Evolutionary conservation across 2,113 vertebrate species (phyloP).

Genomic region (Trichechus manatus): DNA sequence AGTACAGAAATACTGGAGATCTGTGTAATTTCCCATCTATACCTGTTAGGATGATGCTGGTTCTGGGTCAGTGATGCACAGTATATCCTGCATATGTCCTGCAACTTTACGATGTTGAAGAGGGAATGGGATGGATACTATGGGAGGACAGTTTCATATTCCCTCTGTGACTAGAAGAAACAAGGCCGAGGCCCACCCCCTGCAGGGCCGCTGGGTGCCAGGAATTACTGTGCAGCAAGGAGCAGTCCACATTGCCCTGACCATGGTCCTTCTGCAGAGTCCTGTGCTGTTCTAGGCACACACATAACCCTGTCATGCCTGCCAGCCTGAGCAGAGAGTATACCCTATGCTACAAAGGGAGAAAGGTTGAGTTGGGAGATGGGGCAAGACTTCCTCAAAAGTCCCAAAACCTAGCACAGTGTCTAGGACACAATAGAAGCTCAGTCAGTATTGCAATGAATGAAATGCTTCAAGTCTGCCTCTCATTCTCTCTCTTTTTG

Average conservation of each 20-base stretch:
- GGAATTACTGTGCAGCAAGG: not conserved
- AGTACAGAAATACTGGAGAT: not conserved
- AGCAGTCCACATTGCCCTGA: not conserved
- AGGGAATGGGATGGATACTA: not conserved
- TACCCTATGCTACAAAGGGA: not conserved
- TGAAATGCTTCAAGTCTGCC: not conserved
- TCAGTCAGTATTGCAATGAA: not conserved
- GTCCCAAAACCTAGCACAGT: not conserved
- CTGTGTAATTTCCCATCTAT: not conserved
- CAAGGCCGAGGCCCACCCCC: not conserved
- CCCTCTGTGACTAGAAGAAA: not conserved
- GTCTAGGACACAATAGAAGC: not conserved
- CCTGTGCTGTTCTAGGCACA: accelerated
- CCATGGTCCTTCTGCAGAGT: not conserved
- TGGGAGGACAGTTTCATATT: too few species aligned
- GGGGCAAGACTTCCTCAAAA: not conserved
- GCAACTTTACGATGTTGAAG: not conserved
- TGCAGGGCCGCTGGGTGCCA: not conserved
- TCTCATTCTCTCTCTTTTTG: not conserved
- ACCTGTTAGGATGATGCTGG: not conserved
- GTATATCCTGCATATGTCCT: not conserved
- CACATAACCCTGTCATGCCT: not conserved
- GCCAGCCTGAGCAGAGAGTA: not conserved
- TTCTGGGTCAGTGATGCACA: not conserved
- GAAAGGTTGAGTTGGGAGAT: not conserved